Evolutionary conservation across 2,797 vertebrate genomes (phyloP).

Genomic region (Zenarchopterus dispar): DNA sequence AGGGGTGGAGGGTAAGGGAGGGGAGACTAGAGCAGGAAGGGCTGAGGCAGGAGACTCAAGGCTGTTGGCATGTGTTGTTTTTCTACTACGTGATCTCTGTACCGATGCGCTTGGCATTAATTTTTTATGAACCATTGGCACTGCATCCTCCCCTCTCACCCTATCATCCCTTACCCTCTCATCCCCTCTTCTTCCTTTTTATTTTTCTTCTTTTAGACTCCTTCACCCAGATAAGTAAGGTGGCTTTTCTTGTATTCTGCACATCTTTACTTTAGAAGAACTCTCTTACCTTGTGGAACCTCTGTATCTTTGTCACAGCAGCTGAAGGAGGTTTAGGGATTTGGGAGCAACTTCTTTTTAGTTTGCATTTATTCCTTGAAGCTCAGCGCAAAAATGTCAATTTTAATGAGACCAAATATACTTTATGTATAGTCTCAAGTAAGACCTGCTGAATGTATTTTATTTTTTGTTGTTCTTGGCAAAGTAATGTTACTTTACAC

Average conservation of each 20-base stretch:
- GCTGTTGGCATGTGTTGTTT: slow-evolving; percentile 85
- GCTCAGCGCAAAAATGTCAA: slow-evolving; percentile 57
- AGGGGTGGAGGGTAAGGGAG: slow-evolving; percentile 65
- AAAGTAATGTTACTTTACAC: neutral
- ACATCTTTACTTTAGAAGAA: slow-evolving; percentile 69
- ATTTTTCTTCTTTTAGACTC: slow-evolving; percentile 53
- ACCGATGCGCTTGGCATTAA: slow-evolving; percentile 84
- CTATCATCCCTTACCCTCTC: slow-evolving; percentile 64
- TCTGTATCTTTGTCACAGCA: slow-evolving; percentile 69
- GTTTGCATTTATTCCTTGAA: slow-evolving; percentile 50
- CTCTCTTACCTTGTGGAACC: slow-evolving; percentile 66
- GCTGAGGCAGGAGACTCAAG: slow-evolving; percentile 78
- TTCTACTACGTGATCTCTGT: slow-evolving; percentile 86
- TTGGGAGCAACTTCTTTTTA: slow-evolving; percentile 60
- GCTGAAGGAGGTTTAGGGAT: slow-evolving; percentile 65
- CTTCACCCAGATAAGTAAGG: slow-evolving; percentile 61
- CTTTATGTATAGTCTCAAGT: slow-evolving; percentile 32
- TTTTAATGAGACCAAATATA: slow-evolving; percentile 49
- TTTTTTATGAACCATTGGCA: slow-evolving; percentile 86
- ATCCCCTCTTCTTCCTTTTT: slow-evolving; percentile 24
- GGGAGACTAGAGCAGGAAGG: slow-evolving; percentile 37
- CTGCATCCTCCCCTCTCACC: slow-evolving; percentile 76
- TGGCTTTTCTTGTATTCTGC: slow-evolving; percentile 69
- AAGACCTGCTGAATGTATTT: slow-evolving; percentile 28
- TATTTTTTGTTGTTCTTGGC: neutral